Evolutionary conservation across 2,113 vertebrate genomes (phyloP).

Genomic region (Halcyon senegalensis): DNA sequence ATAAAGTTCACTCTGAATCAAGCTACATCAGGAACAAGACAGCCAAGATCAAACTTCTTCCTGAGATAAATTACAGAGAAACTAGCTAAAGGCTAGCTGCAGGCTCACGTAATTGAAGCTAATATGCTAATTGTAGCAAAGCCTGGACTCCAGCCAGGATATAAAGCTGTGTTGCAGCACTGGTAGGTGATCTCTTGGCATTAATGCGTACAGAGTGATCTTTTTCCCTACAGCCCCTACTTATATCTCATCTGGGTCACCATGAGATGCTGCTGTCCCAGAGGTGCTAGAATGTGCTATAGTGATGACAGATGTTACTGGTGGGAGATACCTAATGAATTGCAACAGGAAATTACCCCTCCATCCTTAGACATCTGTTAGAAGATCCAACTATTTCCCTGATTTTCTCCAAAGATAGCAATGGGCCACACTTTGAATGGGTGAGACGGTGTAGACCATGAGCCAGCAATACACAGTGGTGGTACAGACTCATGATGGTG

Average conservation of each 20-base stretch:
- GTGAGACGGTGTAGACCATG: neutral
- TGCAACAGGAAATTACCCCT: neutral
- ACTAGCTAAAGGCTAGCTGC: neutral
- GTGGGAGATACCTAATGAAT: neutral
- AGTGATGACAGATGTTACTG: neutral
- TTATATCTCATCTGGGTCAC: neutral
- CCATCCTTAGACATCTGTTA: neutral
- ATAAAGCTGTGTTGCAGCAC: neutral
- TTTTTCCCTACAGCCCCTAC: neutral
- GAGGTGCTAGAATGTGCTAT: neutral
- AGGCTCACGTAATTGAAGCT: constrained; percentile 12
- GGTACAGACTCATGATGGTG: neutral
- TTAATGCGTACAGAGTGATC: neutral
- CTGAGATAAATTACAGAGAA: neutral
- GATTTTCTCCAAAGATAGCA: neutral
- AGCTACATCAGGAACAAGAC: neutral
- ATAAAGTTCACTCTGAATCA: neutral
- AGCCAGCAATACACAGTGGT: neutral
- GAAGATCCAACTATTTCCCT: neutral
- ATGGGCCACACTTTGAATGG: neutral
- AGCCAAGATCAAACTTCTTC: neutral
- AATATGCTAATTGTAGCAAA: constrained; percentile 17
- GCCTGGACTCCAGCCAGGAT: neutral
- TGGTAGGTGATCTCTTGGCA: neutral
- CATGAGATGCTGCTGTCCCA: neutral